Evolutionary conservation across 2,113 vertebrate species (phyloP).

Genomic region (Ia io): DNA sequence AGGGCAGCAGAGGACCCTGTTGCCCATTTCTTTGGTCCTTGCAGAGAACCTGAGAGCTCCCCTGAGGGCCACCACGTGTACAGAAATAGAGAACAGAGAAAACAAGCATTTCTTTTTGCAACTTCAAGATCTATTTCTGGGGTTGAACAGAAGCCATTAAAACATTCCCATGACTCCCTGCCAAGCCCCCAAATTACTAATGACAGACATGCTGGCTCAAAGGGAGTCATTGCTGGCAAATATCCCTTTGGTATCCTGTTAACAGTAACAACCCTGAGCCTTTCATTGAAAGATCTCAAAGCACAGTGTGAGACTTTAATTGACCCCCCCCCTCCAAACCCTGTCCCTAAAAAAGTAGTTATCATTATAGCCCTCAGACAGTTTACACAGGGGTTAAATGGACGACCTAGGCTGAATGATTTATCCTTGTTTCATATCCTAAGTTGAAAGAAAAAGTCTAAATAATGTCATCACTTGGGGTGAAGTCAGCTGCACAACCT

Average conservation of each 20-base stretch:
- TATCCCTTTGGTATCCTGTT: slow-evolving; percentile 75
- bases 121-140: slow-evolving; percentile 74
- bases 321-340: slow-evolving; percentile 34
- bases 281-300: slow-evolving; percentile 80
- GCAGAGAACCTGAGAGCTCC: slow-evolving; percentile 52
- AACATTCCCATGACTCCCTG: slow-evolving; percentile 81
- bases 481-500: neutral
- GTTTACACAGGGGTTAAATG: slow-evolving; percentile 74
- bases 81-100: slow-evolving; percentile 75
- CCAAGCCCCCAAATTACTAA: slow-evolving; percentile 83
- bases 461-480: slow-evolving; percentile 62
- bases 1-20: neutral
- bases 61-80: slow-evolving; percentile 67
- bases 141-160: slow-evolving; percentile 82
- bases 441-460: slow-evolving; percentile 74
- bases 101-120: slow-evolving; percentile 75
- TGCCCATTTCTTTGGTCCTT: neutral
- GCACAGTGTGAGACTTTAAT: slow-evolving; percentile 68
- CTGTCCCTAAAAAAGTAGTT: slow-evolving; percentile 71
- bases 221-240: slow-evolving; percentile 79
- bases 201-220: slow-evolving; percentile 79
- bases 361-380: slow-evolving; percentile 61
- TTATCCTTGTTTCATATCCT: slow-evolving; percentile 65
- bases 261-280: slow-evolving; percentile 67
- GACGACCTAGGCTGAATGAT: slow-evolving; percentile 47